Base-by-base conservation (phyloP, 1,140 invertebrate genomes). In the Radopholus similis region DNA sequence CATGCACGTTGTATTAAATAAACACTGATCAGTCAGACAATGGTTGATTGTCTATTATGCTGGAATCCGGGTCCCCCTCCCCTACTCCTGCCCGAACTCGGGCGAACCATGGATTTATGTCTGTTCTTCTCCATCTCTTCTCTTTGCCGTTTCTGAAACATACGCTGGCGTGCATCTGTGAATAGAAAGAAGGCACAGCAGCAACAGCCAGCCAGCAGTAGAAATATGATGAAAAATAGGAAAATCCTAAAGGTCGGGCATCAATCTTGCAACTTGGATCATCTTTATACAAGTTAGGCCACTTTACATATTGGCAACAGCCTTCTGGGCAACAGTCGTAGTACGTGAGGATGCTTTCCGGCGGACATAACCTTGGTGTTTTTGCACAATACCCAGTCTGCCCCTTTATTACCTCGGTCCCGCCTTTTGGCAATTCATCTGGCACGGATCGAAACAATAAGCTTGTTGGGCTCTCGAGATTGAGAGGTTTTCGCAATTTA, bases 281-380 rank as follows among this genome's bases (percentile, higher is more conserved):
- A n/a, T n/a, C n/a, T n/a, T n/a, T n/a, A n/a, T n/a, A 73, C 71
- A 73, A 51, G 57, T 74, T 74, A 3, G 71, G 64, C 71, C 71
- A 73, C 64, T 73, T 73, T 9, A 73, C 35, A 32, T 56, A 73
- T 47, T 70, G 63, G 21, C 71, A 73, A 34, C 71, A 73, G 23
- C 71, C 71, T 21, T 72, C 60, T 6, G 35, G 37, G 32, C 71
- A 73, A 40, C 71, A 73, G 42, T 73, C 71, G 34, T 68, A 73
- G 54, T 73, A 73, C 47, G 47, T 73, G 34, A 73, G 51, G 13
- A 74, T 63, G 35, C 35, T 67, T 57, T 73, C 71, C 11, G 30
- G 21, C 13, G 71, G 71, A 38, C 71, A 73, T 35, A 73, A 44
- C 40, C 71, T 73, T 18, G 34, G n/a, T n/a, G 28, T 18, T 30